Base-by-base conservation (phyloP, 2,113 vertebrate species). In the Lonchura striata region DNA sequence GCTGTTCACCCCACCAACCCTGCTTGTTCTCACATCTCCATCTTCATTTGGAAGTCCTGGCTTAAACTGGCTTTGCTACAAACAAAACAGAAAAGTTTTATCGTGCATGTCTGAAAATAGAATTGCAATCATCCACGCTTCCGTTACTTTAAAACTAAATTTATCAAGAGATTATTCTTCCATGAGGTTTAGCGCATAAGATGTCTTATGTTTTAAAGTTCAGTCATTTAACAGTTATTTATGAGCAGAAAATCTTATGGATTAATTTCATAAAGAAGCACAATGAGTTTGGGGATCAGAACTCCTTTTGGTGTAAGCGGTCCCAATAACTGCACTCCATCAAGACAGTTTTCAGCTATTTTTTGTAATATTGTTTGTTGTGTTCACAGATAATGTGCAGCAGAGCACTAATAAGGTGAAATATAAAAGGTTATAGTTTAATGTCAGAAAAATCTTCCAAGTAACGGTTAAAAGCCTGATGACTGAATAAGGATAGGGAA, bases 101-200 rank as follows among this genome's bases (percentile, higher is more conserved):
- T 33, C 18, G 7, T 0, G 21, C 84, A 44, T 54, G 47, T 35
- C 91, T 95, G 90, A 95, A 96, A 94, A 95, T 70, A 95, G 95
- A 88, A 88, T 56, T 77, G 90, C 56, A 97, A 96, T 96, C 91
- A 95, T 88, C 91, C 88, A 39, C 64, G 91, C 94, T 95, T 96
- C 80, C 41, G 12, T 88, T 96, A 83, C 82, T 94, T 93, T 83
- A 82, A 91, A 96, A 95, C 42, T 91, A 83, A 93, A 94, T 93
- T 96, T 95, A 93, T 90, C 93, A 86, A 65, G 88, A 96, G 92
- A 95, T 95, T 94, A 97, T 93, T 96, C 93, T 94, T 97, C 90
- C 44, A 1, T 86, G 87, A 92, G 71, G 59, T 94, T 96, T 96
- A 97, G 90, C 85, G 86, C 70, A 87, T 28, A 59, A 78, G 71